These are phyloP conservation scores for Eucera pruinosa DNA, from an alignment of 2,888 invertebrate genomes.

Conservation along the genomic window DNA sequence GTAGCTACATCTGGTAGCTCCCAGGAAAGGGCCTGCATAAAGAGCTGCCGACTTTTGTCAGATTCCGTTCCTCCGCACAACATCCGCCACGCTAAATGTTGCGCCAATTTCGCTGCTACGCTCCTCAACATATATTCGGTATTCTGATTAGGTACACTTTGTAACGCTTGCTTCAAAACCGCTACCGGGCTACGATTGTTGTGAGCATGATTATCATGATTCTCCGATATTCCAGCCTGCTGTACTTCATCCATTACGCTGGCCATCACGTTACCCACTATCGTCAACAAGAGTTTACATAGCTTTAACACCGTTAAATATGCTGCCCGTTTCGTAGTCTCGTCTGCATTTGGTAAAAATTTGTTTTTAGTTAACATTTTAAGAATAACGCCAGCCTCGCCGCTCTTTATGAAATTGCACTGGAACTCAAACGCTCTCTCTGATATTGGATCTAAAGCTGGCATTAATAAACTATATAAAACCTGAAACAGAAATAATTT, in stretches of 20 bases:
- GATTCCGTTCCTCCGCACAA: constrained; percentile 84
- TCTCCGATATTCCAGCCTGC: constrained; percentile 84
- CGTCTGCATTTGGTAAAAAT: constrained; percentile 92
- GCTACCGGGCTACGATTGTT: constrained; percentile 84
- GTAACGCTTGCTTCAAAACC: constrained; percentile 92
- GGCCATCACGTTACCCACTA: constrained; percentile 92
- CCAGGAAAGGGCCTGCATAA: constrained; percentile 87
- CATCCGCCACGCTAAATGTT: constrained; percentile 91
- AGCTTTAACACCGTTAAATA: constrained; percentile 95
- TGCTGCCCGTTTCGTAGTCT: constrained; percentile 92
- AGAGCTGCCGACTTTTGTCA: constrained; percentile 85
- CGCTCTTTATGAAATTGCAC: constrained; percentile 88
- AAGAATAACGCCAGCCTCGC: constrained; percentile 89
- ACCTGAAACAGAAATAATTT: constrained; percentile 85
- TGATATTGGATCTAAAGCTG: constrained; percentile 92
- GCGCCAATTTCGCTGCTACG: constrained; percentile 93
- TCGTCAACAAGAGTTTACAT: constrained; percentile 94
- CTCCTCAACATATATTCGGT: constrained; percentile 94
- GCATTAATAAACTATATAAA: constrained; percentile 95
- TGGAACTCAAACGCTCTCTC: constrained; percentile 90
- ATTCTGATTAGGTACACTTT: constrained; percentile 92
- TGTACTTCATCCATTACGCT: constrained; percentile 86
- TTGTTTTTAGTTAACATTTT: constrained; percentile 94
- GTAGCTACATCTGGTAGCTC: constrained; percentile 90
- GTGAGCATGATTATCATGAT: constrained; percentile 80